Evolutionary conservation across 2,113 vertebrate genomes (phyloP), one percentile per base, ranked within the genome.

Genomic region (Rhinogobius similis): DNA sequence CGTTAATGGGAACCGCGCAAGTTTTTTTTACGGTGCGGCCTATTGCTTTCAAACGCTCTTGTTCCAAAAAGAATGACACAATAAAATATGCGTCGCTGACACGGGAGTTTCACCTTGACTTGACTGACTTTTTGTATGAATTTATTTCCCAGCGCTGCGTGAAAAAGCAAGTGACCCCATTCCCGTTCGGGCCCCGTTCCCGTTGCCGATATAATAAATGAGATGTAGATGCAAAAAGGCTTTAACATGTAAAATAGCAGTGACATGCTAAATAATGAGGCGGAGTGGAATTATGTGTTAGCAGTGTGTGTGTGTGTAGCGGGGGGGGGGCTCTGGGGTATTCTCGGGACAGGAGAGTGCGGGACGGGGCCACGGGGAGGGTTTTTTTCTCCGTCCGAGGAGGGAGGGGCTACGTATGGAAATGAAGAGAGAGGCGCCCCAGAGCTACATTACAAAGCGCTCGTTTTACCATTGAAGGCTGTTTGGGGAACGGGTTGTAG

Each of bases 241-340:
- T 92, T 93, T 93, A 93, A 92, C 92, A 94, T 94, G 93, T 93
- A 94, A 93, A 94, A 92, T 93, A 94, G 93, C 65, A 77, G 89
- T 94, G 92, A 93, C 93, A 94, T 91, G 89, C 91, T 93, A 94
- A 94, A 94, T 94, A 94, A 94, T 93, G 93, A 94, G 93, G 92
- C 87, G 32, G 90, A 84, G 82, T 84, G 80, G 91, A 93, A 93
- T 93, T 92, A 92, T 88, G 78, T 84, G 69, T 87, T 13, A 69
- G 76, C 62, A 78, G 83, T 67, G 46, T 50, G 46, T 50, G 46
- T 50, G 7, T 50, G 20, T 8, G 46, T n/a, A 9, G n/a, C 4
- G 20, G 8, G 20, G 8, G 20, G 52, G 52, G 29, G 88, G 76
- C 92, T 93, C 92, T 88, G 85, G 92, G 92, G 92, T 90, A 92